Evolutionary conservation across 2,113 vertebrate species (phyloP), one percentile per base, ranked within the genome.

Genomic region (Vulpes vulpes): DNA sequence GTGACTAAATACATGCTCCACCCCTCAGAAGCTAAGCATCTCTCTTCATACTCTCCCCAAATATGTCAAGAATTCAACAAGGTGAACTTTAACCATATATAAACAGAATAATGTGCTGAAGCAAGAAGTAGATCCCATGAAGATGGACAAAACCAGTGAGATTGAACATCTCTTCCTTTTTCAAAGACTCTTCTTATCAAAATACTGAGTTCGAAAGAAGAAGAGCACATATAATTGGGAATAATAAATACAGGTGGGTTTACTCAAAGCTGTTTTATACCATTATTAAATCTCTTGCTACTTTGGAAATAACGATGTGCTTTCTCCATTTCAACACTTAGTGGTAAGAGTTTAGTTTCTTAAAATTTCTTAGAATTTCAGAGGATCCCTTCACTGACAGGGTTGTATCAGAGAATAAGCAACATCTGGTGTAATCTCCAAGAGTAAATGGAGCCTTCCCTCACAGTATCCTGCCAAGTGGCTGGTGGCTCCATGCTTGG

Each of bases 281-380:
- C 43, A 89, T 53, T 38, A n/a, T 82, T 62, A 57, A 51, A 60
- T 74, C 64, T 89, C 84, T 81, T 64, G 49, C 5, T 51, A 6
- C 53, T 80, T 27, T 65, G 60, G 9, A 80, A 59, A 85, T 20
- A 25, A 60, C 3, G 3, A 25, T 55, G 11, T 30, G 51, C 38
- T 79, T 20, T 3, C n/a, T 83, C 87, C 43, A 43, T 32, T 62
- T 80, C 14, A 81, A 35, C 17, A 81, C 17, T 32, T 35, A 76
- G 59, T 59, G 43, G n/a, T n/a, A 49, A 91, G 53, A 88, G 51
- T 83, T 95, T 59, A 71, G 64, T 90, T 71, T 55, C 51, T 49
- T 67, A 89, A 78, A 30, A 73, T 82, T 76, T 79, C 65, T 55
- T 86, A 76, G 71, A 30, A 57, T 94, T 64, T 62, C 59, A 69